These are phyloP conservation scores for Patagioenas fasciata DNA, from an alignment of 2,113 vertebrate genomes.

Conservation along the genomic window DNA sequence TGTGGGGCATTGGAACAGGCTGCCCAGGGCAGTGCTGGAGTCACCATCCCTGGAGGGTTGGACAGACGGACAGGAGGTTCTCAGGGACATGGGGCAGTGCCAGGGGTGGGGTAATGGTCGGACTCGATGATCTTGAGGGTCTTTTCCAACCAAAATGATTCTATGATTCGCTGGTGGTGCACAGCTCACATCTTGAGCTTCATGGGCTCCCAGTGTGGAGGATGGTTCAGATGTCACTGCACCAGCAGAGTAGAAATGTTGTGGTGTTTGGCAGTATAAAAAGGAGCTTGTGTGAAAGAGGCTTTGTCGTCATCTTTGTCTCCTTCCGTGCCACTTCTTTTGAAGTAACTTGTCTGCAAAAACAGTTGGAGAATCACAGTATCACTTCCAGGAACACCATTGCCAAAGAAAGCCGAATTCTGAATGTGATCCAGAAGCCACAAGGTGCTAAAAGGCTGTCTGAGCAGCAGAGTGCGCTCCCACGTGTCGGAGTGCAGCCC, in stretches of 20 bases:
- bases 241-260: not conserved
- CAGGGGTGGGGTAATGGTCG: too few relatives aligned
- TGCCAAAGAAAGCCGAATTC: not conserved
- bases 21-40: too few relatives aligned
- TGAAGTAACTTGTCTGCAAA: conserved; percentile 9
- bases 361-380: not conserved
- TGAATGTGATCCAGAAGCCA: conserved; percentile 47
- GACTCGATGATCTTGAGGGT: too few relatives aligned
- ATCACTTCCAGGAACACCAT: not conserved
- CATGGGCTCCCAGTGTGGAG: not conserved
- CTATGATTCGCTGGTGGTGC: not conserved
- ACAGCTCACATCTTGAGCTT: not conserved
- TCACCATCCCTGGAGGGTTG: too few relatives aligned
- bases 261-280: not conserved
- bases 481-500: conserved; percentile 41
- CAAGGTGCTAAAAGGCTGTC: conserved; percentile 43
- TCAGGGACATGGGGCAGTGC: too few relatives aligned
- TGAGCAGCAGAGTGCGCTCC: conserved; percentile 14
- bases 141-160: too few relatives aligned
- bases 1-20: too few relatives aligned
- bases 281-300: not conserved
- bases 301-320: not conserved
- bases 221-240: not conserved
- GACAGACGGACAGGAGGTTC: too few relatives aligned
- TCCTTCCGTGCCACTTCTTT: not conserved